A percentile compares a stretch with the other conserved stretches of the same genome.
These are phyloP conservation scores for Octodon degus DNA, from an alignment of 2,113 vertebrate genomes.

Conservation along the genomic window DNA sequence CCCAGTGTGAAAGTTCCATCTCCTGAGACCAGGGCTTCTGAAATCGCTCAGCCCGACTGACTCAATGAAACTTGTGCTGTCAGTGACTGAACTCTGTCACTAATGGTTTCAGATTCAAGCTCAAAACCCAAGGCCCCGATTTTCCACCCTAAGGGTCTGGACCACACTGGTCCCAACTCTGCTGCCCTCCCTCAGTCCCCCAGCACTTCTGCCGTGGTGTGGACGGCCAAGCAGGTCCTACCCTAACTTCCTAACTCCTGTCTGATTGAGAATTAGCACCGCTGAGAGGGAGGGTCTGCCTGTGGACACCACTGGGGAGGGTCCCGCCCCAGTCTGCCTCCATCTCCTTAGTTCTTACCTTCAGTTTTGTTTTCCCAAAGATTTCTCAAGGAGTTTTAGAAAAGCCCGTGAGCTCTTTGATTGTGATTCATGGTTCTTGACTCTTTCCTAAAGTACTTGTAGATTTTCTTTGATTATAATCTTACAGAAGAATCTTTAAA, in stretches of 20 bases:
- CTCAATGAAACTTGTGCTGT: conserved; percentile 80
- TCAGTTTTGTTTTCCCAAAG: neutral
- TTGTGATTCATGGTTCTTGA: neutral
- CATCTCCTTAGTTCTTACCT: neutral
- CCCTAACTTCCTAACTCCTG: conserved; percentile 50
- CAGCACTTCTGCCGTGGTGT: conserved; percentile 57
- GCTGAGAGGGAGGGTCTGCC: conserved; percentile 70
- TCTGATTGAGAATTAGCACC: conserved; percentile 80
- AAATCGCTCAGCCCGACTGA: conserved; percentile 60
- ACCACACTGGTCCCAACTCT: neutral
- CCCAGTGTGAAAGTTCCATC: conserved; percentile 70
- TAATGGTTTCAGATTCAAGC: conserved; percentile 66
- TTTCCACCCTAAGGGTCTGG: conserved; percentile 5
- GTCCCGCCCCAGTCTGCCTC: conserved; percentile 23
- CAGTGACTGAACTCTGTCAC: conserved; percentile 69
- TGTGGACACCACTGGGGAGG: neutral
- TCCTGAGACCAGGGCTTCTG: conserved; percentile 77
- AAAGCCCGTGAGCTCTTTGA: neutral
- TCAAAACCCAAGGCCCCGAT: conserved; percentile 51
- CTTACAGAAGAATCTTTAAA: neutral
- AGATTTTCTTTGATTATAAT: neutral
- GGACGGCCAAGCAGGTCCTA: conserved; percentile 31
- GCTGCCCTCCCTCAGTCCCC: neutral
- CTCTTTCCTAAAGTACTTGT: neutral
- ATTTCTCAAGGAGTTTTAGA: neutral